These are phyloP conservation scores for Dione juno DNA, from an alignment of 2,888 invertebrate species.

Conservation along the genomic window DNA sequence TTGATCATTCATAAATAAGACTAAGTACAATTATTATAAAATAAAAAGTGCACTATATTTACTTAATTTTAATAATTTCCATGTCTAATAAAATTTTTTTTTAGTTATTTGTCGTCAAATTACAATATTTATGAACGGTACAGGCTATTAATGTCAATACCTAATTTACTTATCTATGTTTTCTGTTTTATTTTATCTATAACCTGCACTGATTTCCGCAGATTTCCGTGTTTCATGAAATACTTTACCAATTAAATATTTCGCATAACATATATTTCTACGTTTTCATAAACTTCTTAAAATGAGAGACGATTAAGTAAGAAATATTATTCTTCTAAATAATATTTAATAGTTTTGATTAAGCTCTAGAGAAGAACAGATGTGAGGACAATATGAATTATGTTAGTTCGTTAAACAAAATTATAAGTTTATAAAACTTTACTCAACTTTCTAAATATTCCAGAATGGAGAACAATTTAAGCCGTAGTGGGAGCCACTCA, in stretches of 20 bases:
- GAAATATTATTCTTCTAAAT: constrained; percentile 47
- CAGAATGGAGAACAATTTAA: constrained; percentile 81
- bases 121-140: background rate
- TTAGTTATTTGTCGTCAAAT: background rate
- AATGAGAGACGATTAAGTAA: constrained; percentile 41
- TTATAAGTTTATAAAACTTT: constrained; percentile 52
- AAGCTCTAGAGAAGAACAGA: constrained; percentile 56
- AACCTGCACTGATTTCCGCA: constrained; percentile 57
- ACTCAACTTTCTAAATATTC: constrained; percentile 59
- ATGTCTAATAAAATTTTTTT: background rate
- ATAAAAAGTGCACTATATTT: no score
- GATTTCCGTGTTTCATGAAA: constrained; percentile 72
- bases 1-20: background rate
- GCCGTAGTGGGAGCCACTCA: constrained; percentile 85
- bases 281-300: constrained; percentile 33
- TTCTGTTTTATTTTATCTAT: constrained; percentile 39
- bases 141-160: constrained; percentile 6
- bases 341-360: constrained; percentile 44
- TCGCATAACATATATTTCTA: constrained; percentile 40
- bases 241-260: constrained; percentile 56
- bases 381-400: constrained; percentile 65
- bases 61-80: background rate
- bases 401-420: constrained; percentile 66
- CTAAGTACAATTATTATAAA: background rate
- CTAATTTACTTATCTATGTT: constrained; percentile 19